phyloP scores from a whole-genome alignment of 2,888 invertebrate species.

The Trypoxylon attenuatum region DNA sequence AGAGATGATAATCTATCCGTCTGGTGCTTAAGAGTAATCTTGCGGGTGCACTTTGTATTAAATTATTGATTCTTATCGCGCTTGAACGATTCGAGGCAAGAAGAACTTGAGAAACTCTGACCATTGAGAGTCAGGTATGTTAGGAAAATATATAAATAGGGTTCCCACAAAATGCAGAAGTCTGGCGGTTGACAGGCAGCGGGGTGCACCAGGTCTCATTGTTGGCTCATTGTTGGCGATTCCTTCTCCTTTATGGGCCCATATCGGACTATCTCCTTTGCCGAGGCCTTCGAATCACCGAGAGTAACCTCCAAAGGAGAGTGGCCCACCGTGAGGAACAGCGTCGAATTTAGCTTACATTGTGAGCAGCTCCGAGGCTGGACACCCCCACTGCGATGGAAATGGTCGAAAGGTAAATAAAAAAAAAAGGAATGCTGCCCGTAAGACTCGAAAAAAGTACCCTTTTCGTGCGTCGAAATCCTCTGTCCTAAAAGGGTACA shows the following conservation, averaged over 20 bases:
- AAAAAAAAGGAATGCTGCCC: conserved; percentile 7
- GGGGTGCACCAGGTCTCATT: conserved; percentile 60
- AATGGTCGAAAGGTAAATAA: conserved; percentile 31
- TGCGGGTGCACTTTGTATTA: conserved; percentile 18
- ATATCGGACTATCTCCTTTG: conserved; percentile 56
- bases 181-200: conserved; percentile 55
- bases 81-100: conserved; percentile 6
- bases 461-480: conserved; percentile 33
- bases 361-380: conserved; percentile 37
- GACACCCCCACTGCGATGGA: conserved; percentile 54
- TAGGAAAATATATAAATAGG: conserved; percentile 63
- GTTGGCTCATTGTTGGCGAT: conserved; percentile 70
- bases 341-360: conserved; percentile 54
- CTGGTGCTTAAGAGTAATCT: conserved; percentile 10
- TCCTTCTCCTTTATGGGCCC: conserved; percentile 57
- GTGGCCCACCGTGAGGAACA: conserved; percentile 15
- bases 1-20: conserved; percentile 3
- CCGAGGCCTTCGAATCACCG: conserved; percentile 16
- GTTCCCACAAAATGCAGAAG: conserved; percentile 59
- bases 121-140: conserved; percentile 58
- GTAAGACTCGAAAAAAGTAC: conserved; percentile 4
- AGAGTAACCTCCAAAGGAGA: conserved; percentile 4
- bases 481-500: conserved; percentile 13
- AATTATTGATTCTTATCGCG: conserved; percentile 39
- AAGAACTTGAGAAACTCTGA: conserved; percentile 53